Evolutionary conservation across 2,888 invertebrate genomes (phyloP), one percentile per base, ranked within the genome.

Genomic region (Bombylius major): DNA sequence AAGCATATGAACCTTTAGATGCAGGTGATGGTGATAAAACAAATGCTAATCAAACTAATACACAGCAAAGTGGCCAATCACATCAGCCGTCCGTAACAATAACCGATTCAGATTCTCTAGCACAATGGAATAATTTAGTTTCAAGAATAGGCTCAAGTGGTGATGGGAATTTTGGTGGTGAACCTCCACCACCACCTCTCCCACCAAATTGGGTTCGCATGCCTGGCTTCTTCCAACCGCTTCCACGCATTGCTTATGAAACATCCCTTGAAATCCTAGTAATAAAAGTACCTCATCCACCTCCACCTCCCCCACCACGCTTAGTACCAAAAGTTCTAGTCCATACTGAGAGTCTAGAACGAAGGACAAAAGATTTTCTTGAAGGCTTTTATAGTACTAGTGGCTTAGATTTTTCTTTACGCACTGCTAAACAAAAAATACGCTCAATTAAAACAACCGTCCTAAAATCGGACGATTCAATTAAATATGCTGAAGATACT

Each of bases 151-250:
- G 56, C 47, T 50, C 52, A 47, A 54, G 42, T 47, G 51, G 62
- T 54, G 60, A 60, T 45, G 62, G 57, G 33, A 55, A 56, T 47
- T 62, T 60, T 55, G 64, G 57, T 46, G 62, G 61, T 52, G 62
- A 58, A 58, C 61, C 61, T 54, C 62, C 65, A 53, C 66, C 68
- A 39, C 65, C 66, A 44, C 66, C 66, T 31, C 65, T 69, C 48
- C 69, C 72, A n/a, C 70, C 72, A 33, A 63, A 70, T 58, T 66
- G 64, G 57, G 61, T 68, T 56, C 70, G 71, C 61, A 73, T 73
- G 72, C 72, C 73, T 55, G 72, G 72, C 65, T 73, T 75, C 57
- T 73, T 74, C 62, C 69, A 72, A 69, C 74, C 74, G 53, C 65
- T 73, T 58, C 74, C 73, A 57, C 67, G 66, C 62, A 67, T 74